phyloP scores from a whole-genome alignment of 2,888 invertebrate genomes.

The Lagria hirta region DNA sequence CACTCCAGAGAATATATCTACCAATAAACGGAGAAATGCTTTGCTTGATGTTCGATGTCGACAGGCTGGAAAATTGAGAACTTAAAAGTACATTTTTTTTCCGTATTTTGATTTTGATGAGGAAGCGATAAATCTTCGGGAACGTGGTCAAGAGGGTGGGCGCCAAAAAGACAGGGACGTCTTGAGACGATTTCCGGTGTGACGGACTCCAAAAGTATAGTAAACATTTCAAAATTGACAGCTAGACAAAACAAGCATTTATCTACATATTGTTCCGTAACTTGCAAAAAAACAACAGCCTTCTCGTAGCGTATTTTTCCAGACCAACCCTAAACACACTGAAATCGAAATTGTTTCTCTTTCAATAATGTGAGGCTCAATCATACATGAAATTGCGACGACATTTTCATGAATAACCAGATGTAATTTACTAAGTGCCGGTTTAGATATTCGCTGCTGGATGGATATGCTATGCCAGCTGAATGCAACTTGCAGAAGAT shows the following conservation, averaged over 20 bases:
- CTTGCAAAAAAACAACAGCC: too few relatives aligned
- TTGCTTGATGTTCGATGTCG: constrained; percentile 1
- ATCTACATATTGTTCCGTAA: too few relatives aligned
- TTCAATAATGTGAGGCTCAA: constrained; percentile 9
- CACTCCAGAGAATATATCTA: constrained; percentile 13
- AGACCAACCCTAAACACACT: constrained; percentile 1
- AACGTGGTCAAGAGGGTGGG: constrained; percentile 1
- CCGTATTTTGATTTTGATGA: not conserved
- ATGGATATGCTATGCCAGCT: constrained; percentile 29
- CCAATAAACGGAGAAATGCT: constrained; percentile 5
- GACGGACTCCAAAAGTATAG: too few relatives aligned
- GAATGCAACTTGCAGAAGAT: constrained; percentile 31
- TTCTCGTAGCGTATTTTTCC: too few relatives aligned
- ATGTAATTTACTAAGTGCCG: constrained; percentile 46
- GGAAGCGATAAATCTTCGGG: constrained; percentile 10
- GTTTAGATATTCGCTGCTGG: constrained; percentile 30
- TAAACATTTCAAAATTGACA: too few relatives aligned
- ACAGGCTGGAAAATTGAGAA: too few relatives aligned
- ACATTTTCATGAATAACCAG: constrained; percentile 44
- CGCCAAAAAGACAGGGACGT: too few relatives aligned
- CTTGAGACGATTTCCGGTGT: too few relatives aligned
- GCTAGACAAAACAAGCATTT: too few relatives aligned
- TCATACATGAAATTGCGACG: constrained; percentile 26
- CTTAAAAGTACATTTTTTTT: constrained; percentile 5
- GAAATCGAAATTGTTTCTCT: not conserved